Evolutionary conservation across 2,113 vertebrate species (phyloP), one percentile per base, ranked within the genome.

Genomic region (Corydoras sp.): DNA sequence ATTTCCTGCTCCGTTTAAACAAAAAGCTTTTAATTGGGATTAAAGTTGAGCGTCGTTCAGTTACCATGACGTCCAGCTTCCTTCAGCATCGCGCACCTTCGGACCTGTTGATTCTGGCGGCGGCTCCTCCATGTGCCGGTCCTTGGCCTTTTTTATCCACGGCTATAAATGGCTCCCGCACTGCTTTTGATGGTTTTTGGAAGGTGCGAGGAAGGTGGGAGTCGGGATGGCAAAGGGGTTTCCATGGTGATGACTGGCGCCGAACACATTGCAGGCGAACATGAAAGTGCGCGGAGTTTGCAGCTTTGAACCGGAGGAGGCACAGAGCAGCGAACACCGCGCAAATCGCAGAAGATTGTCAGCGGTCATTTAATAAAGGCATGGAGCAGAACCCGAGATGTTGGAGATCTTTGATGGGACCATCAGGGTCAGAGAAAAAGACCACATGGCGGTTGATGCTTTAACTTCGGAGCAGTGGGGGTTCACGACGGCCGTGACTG

Each of bases 181-280:
- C 59, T 73, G 31, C 64, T 60, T 74, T 55, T 68, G 64, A 68
- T 68, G 64, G 30, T 68, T 62, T 66, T 74, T 68, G 59, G 64
- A 74, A 74, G 65, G 72, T 68, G 65, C 18, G 30, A 74, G 31
- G 58, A 74, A 74, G 65, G 65, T 68, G 72, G 69, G 58, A 48
- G 74, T 62, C 18, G n/a, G 29, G 43, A n/a, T 48, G 65, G 35
- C 15, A 31, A 62, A 29, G 60, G 71, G 66, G 76, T 77, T 77
- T 56, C 76, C 71, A 77, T 77, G 76, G 76, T 31, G 71, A 77
- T 69, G 71, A 65, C 66, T 65, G 71, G 66, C 35, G 53, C 53
- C 31, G 53, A 72, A 58, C 62, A 61, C 18, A 62, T 32, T 58
- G 64, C 69, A 72, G 74, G 69, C 13, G n/a, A 53, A 72, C 24